phyloP scores from a whole-genome alignment of 2,113 vertebrate species.

The Oxyura jamaicensis region DNA sequence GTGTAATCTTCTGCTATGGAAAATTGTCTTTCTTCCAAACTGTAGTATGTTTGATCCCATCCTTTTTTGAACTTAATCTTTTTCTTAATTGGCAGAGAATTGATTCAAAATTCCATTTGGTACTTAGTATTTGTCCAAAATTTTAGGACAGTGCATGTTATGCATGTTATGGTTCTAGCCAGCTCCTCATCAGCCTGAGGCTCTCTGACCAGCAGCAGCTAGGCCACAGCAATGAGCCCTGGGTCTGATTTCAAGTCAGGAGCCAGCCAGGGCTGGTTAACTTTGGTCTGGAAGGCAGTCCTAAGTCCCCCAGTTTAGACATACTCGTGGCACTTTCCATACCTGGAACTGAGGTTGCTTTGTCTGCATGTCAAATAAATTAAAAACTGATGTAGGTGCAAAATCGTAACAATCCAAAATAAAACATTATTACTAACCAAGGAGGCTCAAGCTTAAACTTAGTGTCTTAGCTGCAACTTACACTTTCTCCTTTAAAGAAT shows the following conservation, averaged over 20 bases:
- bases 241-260: neutral
- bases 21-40: neutral
- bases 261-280: neutral
- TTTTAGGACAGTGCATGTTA: neutral
- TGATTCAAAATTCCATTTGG: neutral
- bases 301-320: neutral
- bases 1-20: neutral
- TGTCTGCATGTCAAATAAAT: neutral
- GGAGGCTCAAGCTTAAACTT: neutral
- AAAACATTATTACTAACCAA: neutral
- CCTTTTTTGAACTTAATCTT: neutral
- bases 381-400: rapidly evolving
- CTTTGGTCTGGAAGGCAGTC: neutral
- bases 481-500: neutral
- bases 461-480: neutral
- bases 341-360: neutral
- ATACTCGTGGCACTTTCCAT: neutral
- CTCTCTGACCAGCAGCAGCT: neutral
- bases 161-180: neutral
- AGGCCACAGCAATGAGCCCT: neutral
- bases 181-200: neutral
- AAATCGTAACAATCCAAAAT: neutral
- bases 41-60: neutral
- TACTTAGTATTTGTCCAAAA: neutral
- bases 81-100: neutral